These are phyloP conservation scores for Hassar affinis DNA, from an alignment of 2,113 vertebrate genomes.

Conservation along the genomic window DNA sequence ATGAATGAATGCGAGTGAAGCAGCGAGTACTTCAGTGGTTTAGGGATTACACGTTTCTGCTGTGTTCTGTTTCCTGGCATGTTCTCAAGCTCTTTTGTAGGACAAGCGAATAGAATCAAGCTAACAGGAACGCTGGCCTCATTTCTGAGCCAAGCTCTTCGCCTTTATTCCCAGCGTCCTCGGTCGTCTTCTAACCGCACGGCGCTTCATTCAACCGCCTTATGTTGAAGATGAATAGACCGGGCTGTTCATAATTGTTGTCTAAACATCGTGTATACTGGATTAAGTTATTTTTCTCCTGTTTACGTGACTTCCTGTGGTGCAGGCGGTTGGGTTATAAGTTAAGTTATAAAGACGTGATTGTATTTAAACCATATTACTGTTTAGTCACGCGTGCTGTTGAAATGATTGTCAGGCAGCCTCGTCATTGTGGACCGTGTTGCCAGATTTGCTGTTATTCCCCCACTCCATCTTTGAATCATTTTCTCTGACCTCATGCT, in stretches of 20 bases:
- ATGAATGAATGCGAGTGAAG: background rate
- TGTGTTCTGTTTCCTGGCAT: background rate
- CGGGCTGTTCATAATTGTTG: background rate
- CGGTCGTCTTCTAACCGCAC: background rate
- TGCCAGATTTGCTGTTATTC: background rate
- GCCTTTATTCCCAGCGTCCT: background rate
- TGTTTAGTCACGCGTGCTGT: background rate
- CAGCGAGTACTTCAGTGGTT: background rate
- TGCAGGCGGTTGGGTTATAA: too few species aligned
- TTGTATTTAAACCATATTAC: background rate
- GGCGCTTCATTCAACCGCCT: background rate
- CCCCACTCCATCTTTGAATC: too few species aligned
- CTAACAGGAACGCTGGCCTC: background rate
- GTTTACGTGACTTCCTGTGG: background rate
- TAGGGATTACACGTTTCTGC: background rate
- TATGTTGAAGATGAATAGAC: too few species aligned
- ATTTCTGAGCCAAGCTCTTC: background rate
- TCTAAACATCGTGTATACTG: background rate
- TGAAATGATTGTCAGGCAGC: background rate
- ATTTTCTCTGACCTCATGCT: background rate
- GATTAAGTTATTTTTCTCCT: background rate
- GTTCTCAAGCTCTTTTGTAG: background rate
- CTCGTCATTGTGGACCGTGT: background rate
- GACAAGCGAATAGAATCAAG: background rate
- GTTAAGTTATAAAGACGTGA: too few species aligned